These are phyloP conservation scores for Psittacula echo DNA, from an alignment of 2,797 vertebrate genomes.

Conservation along the genomic window DNA sequence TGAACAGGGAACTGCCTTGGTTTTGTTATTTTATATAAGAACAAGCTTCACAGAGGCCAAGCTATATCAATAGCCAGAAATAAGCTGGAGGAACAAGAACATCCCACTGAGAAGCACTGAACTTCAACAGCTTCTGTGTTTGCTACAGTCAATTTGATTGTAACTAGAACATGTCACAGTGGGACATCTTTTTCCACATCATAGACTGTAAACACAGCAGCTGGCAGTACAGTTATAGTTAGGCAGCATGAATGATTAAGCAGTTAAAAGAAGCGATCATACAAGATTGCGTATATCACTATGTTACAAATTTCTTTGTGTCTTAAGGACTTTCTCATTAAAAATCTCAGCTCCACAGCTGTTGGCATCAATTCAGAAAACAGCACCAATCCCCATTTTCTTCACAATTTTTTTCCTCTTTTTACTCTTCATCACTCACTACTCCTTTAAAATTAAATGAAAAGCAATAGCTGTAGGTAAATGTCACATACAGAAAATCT, in stretches of 20 bases:
- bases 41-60: background rate
- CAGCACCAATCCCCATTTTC: background rate
- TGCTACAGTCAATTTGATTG: conserved; percentile 61
- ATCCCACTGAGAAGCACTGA: conserved; percentile 48
- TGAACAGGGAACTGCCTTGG: background rate
- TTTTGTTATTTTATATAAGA: conserved; percentile 11
- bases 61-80: conserved; percentile 51
- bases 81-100: conserved; percentile 13
- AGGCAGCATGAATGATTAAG: conserved; percentile 58
- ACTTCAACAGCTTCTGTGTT: conserved; percentile 65
- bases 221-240: conserved; percentile 53
- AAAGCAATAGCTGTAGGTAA: background rate
- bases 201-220: conserved; percentile 59
- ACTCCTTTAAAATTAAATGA: background rate
- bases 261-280: conserved; percentile 32
- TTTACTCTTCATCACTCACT: background rate
- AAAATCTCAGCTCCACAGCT: background rate
- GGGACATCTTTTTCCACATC: conserved; percentile 58
- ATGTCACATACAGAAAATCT: background rate
- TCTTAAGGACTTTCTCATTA: background rate
- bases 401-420: background rate
- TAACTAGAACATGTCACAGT: conserved; percentile 66
- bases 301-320: background rate
- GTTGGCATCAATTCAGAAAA: background rate
- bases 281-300: background rate